A percentile compares a stretch with the other conserved stretches of the same genome.
Evolutionary conservation across 2,113 vertebrate species (phyloP).

Genomic region (Chelonoidis abingdonii): DNA sequence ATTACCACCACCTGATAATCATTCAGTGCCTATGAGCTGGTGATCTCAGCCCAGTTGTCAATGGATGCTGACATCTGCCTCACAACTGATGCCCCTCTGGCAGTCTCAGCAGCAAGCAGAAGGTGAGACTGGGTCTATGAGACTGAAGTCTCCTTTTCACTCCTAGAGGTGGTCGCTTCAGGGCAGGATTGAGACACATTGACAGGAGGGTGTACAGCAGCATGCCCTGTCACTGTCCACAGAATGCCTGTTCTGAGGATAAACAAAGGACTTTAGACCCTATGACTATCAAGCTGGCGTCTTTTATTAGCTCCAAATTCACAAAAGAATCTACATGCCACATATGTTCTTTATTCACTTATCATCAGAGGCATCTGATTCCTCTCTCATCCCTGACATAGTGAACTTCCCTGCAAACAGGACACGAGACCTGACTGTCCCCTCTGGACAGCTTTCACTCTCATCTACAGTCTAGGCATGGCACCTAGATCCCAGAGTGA

Average conservation of each 20-base stretch:
- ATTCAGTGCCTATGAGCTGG: no score
- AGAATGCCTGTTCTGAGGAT: rapidly evolving
- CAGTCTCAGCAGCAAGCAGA: neutral
- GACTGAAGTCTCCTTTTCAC: rapidly evolving
- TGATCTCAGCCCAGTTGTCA: neutral
- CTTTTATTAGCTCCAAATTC: neutral
- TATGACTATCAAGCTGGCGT: neutral
- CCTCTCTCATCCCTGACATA: neutral
- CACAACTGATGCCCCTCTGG: rapidly evolving
- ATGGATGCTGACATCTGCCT: neutral
- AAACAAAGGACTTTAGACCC: neutral
- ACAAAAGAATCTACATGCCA: neutral
- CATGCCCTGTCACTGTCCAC: neutral
- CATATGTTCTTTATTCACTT: neutral
- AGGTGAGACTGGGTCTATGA: neutral
- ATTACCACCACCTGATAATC: no score
- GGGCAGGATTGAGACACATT: rapidly evolving
- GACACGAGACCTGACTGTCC: neutral
- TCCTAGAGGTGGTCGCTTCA: rapidly evolving
- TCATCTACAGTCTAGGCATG: neutral
- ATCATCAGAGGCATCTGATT: neutral
- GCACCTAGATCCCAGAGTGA: neutral
- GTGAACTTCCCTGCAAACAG: neutral
- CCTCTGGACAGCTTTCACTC: neutral
- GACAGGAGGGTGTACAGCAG: neutral